Base-by-base conservation (phyloP, 2,113 vertebrate species). In the Aegithalos caudatus region DNA sequence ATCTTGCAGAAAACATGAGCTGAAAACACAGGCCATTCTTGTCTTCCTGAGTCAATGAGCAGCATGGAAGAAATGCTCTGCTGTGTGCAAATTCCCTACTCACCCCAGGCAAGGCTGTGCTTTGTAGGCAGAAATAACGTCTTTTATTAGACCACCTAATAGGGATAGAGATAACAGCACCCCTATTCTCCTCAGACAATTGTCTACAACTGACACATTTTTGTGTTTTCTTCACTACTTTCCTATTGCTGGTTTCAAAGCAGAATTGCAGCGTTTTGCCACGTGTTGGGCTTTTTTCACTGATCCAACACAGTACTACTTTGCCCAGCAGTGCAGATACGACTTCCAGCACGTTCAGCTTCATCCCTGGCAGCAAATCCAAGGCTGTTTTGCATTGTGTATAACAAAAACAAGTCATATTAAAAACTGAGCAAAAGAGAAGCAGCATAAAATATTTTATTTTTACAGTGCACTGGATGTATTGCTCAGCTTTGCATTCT, bases 131-230 rank as follows among this genome's bases (percentile, higher is more conserved):
- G 51, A 71, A 14, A 23, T 10, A 66, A n/a, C 1, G 0, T 31
- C 21, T 69, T 56, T 67, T 23, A 51, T 31, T 29, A 57, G 31
- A 78, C 17, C 14, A 29, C 20, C 42, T 45, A 29, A 88, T 7
- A 60, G 2, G 4, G 58, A 40, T 0, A 61, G 86, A 81, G 60
- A 57, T 51, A 80, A 57, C 28, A 66, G 70, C 44, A 48, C 10
- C 14, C 16, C 23, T 71, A 0, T 54, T 62, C 42, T 81, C 54
- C 60, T 62, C 42, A 53, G 13, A 23, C 1, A 0, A 2, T 9
- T 56, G 14, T 45, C 67, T 64, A 25, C 14, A 56, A 22, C 11
- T 37, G 56, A 81, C 57, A 40, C 10, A 24, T 78, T 88, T 48
- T 27, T 38, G 24, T 51, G 20, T 56, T 18, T 51, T 74, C 58